Base-by-base conservation (phyloP, 2,797 vertebrate genomes). In the Onychomys leucogaster region DNA sequence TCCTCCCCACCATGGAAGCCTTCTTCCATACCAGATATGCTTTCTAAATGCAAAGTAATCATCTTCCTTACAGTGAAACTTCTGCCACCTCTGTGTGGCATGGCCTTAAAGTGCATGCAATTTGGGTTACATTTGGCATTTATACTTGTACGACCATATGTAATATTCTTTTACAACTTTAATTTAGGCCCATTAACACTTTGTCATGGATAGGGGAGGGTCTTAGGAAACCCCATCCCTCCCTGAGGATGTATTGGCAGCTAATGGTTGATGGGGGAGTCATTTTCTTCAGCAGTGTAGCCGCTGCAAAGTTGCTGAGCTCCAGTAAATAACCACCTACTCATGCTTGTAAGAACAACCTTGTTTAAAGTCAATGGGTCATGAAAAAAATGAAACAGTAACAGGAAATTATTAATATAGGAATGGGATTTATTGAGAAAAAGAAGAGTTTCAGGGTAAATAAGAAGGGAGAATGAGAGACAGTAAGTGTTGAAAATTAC, bases 11-110 rank as follows among this genome's bases (percentile, higher is more conserved):
- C 85, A 63, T 0, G 88, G 3, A 61, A 25, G 13, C 21, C 46
- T 90, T 90, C 3, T 7, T 91, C 17, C 5, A 83, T 11, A 83
- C 37, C 6, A 91, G 67, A 85, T 86, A 19, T 52, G 77, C 21
- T 11, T 73, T 92, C 76, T 95, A 86, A 93, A 78, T 92, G 59
- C 80, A 10, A 69, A 21, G 0, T 92, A 77, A 75, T 55, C 49
- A 94, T 88, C 27, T 80, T 89, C 3, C 11, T 65, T 93, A 71
- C 29, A 10, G 43, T 87, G 29, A 55, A 61, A 41, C 16, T 71
- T 83, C 52, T 0, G 21, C 6, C 63, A 92, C 43, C 27, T 92
- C 23, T 55, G 11, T 57, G 2, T 78, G 63, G 5, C 37, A 46
- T 55, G 77, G 37, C n/a, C 17, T 32, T 59, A 94, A 87, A 92